These are phyloP conservation scores for Hoplodrina blanda DNA, from an alignment of 2,888 invertebrate species.

Conservation along the genomic window DNA sequence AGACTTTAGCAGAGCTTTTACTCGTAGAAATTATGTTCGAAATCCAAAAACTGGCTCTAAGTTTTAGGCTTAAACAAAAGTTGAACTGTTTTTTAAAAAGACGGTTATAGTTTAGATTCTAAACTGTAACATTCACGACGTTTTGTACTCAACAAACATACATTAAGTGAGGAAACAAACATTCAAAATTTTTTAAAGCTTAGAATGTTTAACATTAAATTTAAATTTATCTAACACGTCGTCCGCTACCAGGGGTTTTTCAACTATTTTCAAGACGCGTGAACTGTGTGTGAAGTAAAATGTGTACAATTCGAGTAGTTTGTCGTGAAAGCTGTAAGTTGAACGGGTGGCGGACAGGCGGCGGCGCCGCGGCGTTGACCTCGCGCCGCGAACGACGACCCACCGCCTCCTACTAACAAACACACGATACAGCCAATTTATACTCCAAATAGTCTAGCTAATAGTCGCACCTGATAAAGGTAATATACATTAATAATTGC, in stretches of 20 bases:
- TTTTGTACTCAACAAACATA: too few relatives aligned
- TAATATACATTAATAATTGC: slow-evolving; percentile 17
- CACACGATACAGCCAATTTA: slow-evolving; percentile 64
- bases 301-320: slow-evolving; percentile 46
- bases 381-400: slow-evolving; percentile 86
- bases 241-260: slow-evolving; percentile 7
- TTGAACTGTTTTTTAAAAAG: not conserved
- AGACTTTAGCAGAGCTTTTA: too few relatives aligned
- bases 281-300: slow-evolving; percentile 45
- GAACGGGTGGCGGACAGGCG: slow-evolving; percentile 53
- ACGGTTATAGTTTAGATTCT: not conserved
- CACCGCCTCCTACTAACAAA: slow-evolving; percentile 68
- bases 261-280: slow-evolving; percentile 14
- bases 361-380: slow-evolving; percentile 83
- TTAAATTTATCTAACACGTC: not conserved
- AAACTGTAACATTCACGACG: too few relatives aligned
- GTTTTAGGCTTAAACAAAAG: not conserved
- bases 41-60: not conserved
- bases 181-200: too few relatives aligned
- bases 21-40: too few relatives aligned
- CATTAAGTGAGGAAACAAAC: too few relatives aligned
- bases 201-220: slow-evolving; percentile 7
- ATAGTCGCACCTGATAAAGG: slow-evolving; percentile 29
- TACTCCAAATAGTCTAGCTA: slow-evolving; percentile 59
- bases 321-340: slow-evolving; percentile 76